Conservation (phyloP, 1,140 invertebrate species). For the Mizuhopecten yessoensis region DNA sequence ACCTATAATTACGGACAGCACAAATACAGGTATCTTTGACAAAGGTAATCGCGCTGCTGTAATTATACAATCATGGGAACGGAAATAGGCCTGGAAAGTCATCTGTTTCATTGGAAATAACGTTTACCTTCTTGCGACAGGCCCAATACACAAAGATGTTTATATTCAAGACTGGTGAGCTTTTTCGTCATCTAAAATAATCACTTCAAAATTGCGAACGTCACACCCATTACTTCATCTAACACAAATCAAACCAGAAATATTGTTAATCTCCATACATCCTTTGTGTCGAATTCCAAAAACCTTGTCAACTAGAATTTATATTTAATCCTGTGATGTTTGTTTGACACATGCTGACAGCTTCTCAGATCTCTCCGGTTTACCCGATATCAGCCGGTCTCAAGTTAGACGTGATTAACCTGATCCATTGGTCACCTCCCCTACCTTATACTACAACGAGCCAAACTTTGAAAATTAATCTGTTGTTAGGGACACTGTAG, state of each 20-base stretch:
- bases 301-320: neutral
- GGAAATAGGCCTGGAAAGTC: neutral
- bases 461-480: neutral
- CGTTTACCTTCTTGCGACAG: neutral
- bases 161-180: neutral
- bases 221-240: neutral
- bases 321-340: neutral
- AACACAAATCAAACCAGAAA: neutral
- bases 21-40: conserved; percentile 1
- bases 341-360: too few relatives aligned
- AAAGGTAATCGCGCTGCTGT: neutral
- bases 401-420: too few relatives aligned
- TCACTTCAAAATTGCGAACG: neutral
- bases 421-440: too few relatives aligned
- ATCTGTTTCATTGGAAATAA: neutral
- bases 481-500: conserved; percentile 1
- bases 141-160: neutral
- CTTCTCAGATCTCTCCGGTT: too few relatives aligned
- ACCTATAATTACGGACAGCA: neutral
- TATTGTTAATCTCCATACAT: neutral
- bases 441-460: too few relatives aligned
- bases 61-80: conserved; percentile 3
- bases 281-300: neutral
- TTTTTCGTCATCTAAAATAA: neutral
- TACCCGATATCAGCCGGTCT: too few relatives aligned